Conservation (phyloP, 2,888 invertebrate species). For the Dilophus febrilis region DNA sequence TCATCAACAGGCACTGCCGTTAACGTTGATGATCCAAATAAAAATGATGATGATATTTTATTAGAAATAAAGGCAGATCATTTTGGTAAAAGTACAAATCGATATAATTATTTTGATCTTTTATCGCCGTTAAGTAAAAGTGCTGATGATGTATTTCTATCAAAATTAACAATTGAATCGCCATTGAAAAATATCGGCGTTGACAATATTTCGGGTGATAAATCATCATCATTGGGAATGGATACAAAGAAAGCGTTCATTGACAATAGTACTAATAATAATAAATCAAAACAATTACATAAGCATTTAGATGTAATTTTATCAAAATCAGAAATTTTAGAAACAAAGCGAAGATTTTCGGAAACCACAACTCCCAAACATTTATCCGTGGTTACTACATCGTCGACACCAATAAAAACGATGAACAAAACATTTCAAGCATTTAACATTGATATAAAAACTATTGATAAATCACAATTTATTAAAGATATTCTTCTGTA, state of each 20-base stretch:
- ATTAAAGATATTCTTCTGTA: conserved; percentile 24
- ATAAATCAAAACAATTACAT: conserved; percentile 8
- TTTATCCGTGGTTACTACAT: background rate
- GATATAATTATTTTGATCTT: conserved; percentile 17
- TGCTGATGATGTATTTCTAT: conserved; percentile 19
- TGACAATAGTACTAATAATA: background rate
- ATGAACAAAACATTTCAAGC: conserved; percentile 2
- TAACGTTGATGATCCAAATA: conserved; percentile 28
- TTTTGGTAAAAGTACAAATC: conserved; percentile 35
- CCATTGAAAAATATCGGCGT: background rate
- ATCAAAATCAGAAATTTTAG: conserved; percentile 26
- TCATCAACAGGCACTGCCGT: conserved; percentile 7
- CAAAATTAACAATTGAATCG: conserved; percentile 3
- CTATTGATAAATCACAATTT: conserved; percentile 13
- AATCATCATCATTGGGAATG: too few relatives aligned
- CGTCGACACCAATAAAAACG: background rate
- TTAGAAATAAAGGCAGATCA: conserved; percentile 45
- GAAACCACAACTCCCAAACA: background rate
- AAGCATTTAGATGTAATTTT: conserved; percentile 14
- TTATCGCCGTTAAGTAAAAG: conserved; percentile 20
- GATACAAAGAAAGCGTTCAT: too few relatives aligned
- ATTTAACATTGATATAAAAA: conserved; percentile 4
- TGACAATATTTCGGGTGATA: background rate
- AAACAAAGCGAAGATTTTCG: conserved; percentile 9
- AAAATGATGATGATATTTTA: conserved; percentile 10